Conservation (phyloP, 2,888 invertebrate genomes). For the Toxonevra muliebris region DNA sequence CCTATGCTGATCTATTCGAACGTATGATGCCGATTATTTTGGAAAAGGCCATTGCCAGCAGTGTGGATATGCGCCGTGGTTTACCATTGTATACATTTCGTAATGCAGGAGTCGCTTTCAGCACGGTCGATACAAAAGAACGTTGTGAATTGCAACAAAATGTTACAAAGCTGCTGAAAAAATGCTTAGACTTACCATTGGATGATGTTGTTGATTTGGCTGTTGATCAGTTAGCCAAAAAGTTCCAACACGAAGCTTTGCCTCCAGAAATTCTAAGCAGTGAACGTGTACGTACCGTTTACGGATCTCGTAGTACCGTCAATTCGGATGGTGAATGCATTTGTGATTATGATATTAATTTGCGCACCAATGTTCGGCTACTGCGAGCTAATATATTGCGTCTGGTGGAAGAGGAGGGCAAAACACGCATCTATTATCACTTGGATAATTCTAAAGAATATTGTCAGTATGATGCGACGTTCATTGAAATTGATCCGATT, state of each 20-base stretch:
- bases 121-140: conserved; percentile 65
- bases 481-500: conserved; percentile 76
- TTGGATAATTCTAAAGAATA: conserved; percentile 87
- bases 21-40: conserved; percentile 80
- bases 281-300: conserved; percentile 77
- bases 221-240: conserved; percentile 86
- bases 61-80: conserved; percentile 78
- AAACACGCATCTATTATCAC: conserved; percentile 78
- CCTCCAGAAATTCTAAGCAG: conserved; percentile 79
- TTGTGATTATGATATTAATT: conserved; percentile 54
- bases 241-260: conserved; percentile 85
- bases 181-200: conserved; percentile 65
- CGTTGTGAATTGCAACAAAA: conserved; percentile 67
- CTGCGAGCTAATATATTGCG: conserved; percentile 69
- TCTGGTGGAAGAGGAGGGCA: conserved; percentile 73
- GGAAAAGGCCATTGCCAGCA: conserved; percentile 74
- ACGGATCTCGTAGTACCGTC: conserved; percentile 77
- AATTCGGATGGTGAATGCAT: conserved; percentile 66
- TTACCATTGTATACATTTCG: conserved; percentile 82
- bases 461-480: conserved; percentile 81
- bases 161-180: conserved; percentile 36
- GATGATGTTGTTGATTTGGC: conserved; percentile 77
- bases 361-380: conserved; percentile 71
- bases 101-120: conserved; percentile 77
- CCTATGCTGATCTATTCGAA: conserved; percentile 90